Conservation (phyloP, 1,140 invertebrate genomes). For the Trypoxylus dichotomus region DNA sequence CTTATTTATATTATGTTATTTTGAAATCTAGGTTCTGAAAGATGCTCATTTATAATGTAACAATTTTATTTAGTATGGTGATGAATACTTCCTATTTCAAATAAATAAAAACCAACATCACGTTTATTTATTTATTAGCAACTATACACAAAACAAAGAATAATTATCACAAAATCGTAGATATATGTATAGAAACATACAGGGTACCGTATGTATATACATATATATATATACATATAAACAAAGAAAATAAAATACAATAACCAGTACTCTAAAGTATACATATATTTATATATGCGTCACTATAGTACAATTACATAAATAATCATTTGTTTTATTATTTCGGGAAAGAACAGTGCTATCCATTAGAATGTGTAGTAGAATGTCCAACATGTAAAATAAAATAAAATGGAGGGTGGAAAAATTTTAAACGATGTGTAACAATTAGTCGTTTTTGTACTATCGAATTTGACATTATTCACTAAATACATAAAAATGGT, state of each 20-base stretch:
- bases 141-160: slow-evolving; percentile 21
- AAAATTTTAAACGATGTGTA: no score
- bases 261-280: slow-evolving; percentile 16
- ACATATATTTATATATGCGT: neutral
- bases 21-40: no score
- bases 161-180: slow-evolving; percentile 17
- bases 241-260: slow-evolving; percentile 17
- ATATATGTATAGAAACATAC: slow-evolving; percentile 6
- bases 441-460: no score
- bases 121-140: slow-evolving; percentile 18
- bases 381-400: neutral
- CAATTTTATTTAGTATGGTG: no score
- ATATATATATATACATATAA: neutral
- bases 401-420: no score
- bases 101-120: neutral
- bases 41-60: no score
- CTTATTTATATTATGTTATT: no score
- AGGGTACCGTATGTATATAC: neutral
- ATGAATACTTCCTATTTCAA: neutral
- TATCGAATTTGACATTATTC: no score
- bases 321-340: neutral
- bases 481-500: no score
- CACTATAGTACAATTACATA: slow-evolving; percentile 21
- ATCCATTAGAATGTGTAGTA: neutral
- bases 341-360: neutral